phyloP scores from a whole-genome alignment of 1,140 invertebrate genomes.

The Heterodera schachtii region DNA sequence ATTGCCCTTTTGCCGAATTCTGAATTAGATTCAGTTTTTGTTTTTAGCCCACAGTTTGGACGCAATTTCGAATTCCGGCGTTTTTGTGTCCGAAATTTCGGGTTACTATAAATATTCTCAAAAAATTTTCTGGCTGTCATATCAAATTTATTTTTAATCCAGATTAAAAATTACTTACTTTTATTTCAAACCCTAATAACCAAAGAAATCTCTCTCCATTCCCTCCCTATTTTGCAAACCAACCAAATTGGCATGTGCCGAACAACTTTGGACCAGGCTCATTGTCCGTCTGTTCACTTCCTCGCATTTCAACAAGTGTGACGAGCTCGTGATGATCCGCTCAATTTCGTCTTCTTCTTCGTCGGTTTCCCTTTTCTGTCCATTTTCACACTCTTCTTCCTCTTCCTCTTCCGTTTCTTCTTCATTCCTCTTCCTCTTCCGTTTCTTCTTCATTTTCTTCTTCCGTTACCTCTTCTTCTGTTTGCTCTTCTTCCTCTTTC shows the following conservation, averaged over 20 bases:
- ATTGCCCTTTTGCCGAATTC: slow-evolving; percentile 12
- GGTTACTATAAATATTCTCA: too few species aligned
- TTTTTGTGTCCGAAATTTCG: too few species aligned
- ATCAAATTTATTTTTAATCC: too few species aligned
- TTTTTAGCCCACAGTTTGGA: neutral
- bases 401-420: neutral
- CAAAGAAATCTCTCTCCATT: too few species aligned
- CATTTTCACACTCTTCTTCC: slow-evolving; percentile 5
- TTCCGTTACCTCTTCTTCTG: neutral
- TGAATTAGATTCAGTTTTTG: neutral
- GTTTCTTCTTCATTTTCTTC: neutral
- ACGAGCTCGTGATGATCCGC: slow-evolving; percentile 18
- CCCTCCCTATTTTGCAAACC: neutral
- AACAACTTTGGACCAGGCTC: slow-evolving; percentile 35
- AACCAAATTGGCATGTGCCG: slow-evolving; percentile 44
- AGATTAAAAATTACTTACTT: too few species aligned
- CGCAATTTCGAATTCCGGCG: too few species aligned
- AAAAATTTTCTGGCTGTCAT: too few species aligned
- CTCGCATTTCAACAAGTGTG: neutral
- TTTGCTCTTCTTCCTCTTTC: slow-evolving; percentile 12
- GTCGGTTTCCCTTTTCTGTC: slow-evolving; percentile 6
- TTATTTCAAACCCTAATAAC: too few species aligned
- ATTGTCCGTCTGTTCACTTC: neutral
- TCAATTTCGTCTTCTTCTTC: slow-evolving; percentile 36
- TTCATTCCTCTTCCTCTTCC: slow-evolving; percentile 14